Evolutionary conservation across 2,797 vertebrate genomes (phyloP), one percentile per base, ranked within the genome.

Genomic region (Lacerta bilineata): DNA sequence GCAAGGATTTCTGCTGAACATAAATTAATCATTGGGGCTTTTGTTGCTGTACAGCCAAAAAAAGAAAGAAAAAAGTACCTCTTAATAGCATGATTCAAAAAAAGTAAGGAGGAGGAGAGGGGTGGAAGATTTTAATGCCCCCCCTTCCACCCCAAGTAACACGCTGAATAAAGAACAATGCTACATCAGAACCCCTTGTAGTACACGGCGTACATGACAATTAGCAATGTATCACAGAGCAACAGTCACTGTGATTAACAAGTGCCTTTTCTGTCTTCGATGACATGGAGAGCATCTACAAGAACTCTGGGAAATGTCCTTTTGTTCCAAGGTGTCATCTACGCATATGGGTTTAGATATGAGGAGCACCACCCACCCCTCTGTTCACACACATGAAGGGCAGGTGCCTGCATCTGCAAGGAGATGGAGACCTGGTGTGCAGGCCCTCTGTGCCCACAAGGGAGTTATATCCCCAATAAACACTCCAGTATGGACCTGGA

Each of bases 301-400:
- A 91, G 50, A 17, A 90, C 77, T 43, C 39, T 89, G 82, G 74
- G 87, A 88, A 81, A 10, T 33, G 78, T 85, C 2, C 10, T 72
- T 1, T 79, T 79, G 13, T 87, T 76, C 88, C 1, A 82, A 50
- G 23, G 20, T 79, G 78, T 59, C 3, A 20, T 69, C 5, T 41
- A 5, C 41, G 25, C 36, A 87, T 46, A 83, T 55, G 25, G 29
- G 20, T 11, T 91, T 15, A 41, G 83, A 88, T 91, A 88, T 10
- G 9, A 5, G 33, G 39, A 29, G 61, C 3, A 66, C 2, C 17
- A 36, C 33, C 41, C 18, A 33, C 7, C 33, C 36, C 23, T n/a
- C 59, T 27, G 74, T 76, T 39, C 33, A 17, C 9, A 13, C 27
- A 10, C 41, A n/a, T 2, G 7, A 8, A 74, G 13, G 11, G 25